Conservation (phyloP, 2,888 invertebrate genomes). For the Nymphalis urticae region DNA sequence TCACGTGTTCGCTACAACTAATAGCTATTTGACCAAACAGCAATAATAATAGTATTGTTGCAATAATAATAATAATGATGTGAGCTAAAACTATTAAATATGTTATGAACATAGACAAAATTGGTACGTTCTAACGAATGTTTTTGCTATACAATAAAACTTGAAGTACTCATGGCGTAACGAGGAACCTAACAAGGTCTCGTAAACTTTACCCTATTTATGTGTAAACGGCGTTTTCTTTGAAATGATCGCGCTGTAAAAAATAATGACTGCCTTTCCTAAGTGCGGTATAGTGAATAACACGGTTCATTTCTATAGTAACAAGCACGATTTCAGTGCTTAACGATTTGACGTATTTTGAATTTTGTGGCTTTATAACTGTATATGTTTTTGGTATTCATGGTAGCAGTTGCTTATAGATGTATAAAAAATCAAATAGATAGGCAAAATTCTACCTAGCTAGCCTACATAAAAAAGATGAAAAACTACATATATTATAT, state of each 20-base stretch:
- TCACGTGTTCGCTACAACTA: too few relatives aligned
- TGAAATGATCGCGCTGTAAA: conserved; percentile 36
- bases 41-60: too few relatives aligned
- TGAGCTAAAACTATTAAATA: not conserved
- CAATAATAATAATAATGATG: too few relatives aligned
- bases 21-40: too few relatives aligned
- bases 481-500: too few relatives aligned
- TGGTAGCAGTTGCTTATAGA: too few relatives aligned
- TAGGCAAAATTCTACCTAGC: too few relatives aligned
- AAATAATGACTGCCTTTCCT: conserved; percentile 37
- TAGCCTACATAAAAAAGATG: too few relatives aligned
- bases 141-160: conserved; percentile 21
- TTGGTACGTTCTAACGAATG: conserved; percentile 18
- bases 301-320: conserved; percentile 2
- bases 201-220: conserved; percentile 40
- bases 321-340: not conserved
- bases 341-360: not conserved
- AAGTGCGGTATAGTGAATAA: conserved; percentile 15
- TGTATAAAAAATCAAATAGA: too few relatives aligned
- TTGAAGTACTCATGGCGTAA: conserved; percentile 25
- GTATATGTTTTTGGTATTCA: not conserved
- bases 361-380: not conserved
- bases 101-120: not conserved
- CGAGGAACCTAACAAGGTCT: conserved; percentile 37
- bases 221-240: conserved; percentile 38